Percentiles rank a stretch among this genome's conserved stretches.
Conservation (phyloP, 2,113 vertebrate species). For the Bos taurus region DNA sequence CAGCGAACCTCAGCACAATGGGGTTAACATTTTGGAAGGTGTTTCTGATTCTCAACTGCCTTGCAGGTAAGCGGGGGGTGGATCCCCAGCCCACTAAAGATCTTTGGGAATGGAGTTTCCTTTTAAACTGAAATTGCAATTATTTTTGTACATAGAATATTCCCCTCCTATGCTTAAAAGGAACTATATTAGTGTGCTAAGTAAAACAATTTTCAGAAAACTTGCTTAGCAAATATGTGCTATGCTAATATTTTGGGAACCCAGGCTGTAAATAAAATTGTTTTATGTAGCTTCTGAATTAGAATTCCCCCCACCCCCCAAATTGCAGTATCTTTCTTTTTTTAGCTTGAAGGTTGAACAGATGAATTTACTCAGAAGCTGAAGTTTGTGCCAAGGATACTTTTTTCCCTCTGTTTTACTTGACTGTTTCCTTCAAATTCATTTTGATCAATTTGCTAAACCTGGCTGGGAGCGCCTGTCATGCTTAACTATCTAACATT, state of each 20-base stretch:
- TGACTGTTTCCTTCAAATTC: constrained; percentile 5
- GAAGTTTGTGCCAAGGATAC: neutral
- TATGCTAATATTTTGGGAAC: neutral
- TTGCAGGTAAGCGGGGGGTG: constrained; percentile 58
- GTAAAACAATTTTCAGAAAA: neutral
- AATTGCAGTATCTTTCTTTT: neutral
- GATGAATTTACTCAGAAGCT: constrained; percentile 1
- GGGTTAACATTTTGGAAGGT: constrained; percentile 47
- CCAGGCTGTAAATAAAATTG: neutral
- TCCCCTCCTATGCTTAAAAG: neutral
- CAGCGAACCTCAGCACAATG: neutral
- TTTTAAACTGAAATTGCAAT: neutral
- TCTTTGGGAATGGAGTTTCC: neutral
- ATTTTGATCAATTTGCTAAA: neutral
- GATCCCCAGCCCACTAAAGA: neutral
- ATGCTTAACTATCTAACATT: neutral
- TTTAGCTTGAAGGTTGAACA: neutral
- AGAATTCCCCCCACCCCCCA: neutral
- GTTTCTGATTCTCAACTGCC: constrained; percentile 57
- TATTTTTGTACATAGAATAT: neutral
- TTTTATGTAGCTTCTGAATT: constrained; percentile 23
- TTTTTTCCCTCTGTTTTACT: neutral
- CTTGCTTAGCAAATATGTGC: constrained; percentile 21
- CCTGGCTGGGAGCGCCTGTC: neutral
- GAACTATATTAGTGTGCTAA: neutral